Conservation (phyloP, 2,113 vertebrate genomes). For the Fulmarus glacialis region DNA sequence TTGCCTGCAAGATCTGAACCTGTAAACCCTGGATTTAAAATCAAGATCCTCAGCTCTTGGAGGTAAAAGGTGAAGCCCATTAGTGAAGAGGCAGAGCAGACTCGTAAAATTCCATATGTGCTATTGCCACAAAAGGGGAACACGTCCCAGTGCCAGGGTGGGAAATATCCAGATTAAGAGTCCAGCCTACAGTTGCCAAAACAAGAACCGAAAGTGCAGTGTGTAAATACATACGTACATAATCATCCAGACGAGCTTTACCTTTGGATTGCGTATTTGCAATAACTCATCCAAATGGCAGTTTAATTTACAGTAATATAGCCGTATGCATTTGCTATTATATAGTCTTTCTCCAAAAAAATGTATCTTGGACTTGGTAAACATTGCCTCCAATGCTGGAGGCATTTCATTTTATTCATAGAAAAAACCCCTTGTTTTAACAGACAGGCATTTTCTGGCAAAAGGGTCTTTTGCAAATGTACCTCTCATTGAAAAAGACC, state of each 20-base stretch:
- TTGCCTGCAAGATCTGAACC: not conserved
- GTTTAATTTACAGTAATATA: slow-evolving; percentile 12
- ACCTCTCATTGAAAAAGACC: not conserved
- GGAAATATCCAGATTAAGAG: not conserved
- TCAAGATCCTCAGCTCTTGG: not conserved
- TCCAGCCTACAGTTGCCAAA: not conserved
- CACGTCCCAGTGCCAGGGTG: not conserved
- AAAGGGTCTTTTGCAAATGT: not conserved
- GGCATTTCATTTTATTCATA: not conserved
- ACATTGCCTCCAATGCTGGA: not conserved
- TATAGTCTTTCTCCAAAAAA: not conserved
- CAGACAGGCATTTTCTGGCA: not conserved
- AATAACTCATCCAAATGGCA: not conserved
- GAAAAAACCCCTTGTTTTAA: not conserved
- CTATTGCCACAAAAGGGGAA: slow-evolving; percentile 3
- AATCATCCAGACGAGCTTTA: not conserved
- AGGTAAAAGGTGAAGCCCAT: slow-evolving; percentile 51
- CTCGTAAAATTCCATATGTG: slow-evolving; percentile 18
- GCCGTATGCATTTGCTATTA: not conserved
- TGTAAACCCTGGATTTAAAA: slow-evolving; percentile 36
- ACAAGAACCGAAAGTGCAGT: not conserved
- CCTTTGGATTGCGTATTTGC: slow-evolving; percentile 1
- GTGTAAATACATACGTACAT: not conserved
- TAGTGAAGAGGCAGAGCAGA: slow-evolving; percentile 27
- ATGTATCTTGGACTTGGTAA: not conserved